A percentile compares a stretch with the other conserved stretches of the same genome.
Conservation (phyloP, 2,113 vertebrate species). For the Fulica atra region DNA sequence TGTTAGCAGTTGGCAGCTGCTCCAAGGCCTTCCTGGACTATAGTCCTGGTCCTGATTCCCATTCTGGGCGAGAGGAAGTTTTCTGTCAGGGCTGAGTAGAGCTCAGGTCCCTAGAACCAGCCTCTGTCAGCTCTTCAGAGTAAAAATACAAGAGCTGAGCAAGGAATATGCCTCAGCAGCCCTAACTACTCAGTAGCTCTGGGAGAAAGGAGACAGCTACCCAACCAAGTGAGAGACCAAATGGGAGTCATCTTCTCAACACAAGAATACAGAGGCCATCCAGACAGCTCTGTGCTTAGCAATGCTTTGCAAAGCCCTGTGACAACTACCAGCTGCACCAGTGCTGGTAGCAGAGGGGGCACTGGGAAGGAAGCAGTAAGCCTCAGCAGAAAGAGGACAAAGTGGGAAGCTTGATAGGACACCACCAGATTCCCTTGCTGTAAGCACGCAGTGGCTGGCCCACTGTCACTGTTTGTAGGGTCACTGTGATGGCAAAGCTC, state of each 20-base stretch:
- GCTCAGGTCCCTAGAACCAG: neutral
- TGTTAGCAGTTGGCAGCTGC: slow-evolving; percentile 18
- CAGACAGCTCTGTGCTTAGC: neutral
- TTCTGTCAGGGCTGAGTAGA: neutral
- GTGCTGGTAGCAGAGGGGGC: neutral
- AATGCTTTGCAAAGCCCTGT: neutral
- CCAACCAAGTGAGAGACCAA: neutral
- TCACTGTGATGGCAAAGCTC: neutral
- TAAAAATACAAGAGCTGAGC: neutral
- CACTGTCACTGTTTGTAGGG: neutral
- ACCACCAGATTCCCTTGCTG: neutral
- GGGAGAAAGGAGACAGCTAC: neutral
- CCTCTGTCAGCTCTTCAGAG: neutral
- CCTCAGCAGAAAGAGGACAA: neutral
- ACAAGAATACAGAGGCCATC: neutral
- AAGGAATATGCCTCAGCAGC: neutral
- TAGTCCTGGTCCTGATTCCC: neutral
- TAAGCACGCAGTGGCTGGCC: neutral
- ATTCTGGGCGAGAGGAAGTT: neutral
- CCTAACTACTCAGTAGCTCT: neutral
- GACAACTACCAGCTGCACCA: neutral
- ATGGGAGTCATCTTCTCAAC: neutral
- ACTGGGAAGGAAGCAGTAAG: neutral
- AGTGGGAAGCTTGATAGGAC: neutral
- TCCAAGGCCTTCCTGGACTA: neutral